Evolutionary conservation across 2,888 invertebrate genomes (phyloP).

Genomic region (Entomobrya proxima): DNA sequence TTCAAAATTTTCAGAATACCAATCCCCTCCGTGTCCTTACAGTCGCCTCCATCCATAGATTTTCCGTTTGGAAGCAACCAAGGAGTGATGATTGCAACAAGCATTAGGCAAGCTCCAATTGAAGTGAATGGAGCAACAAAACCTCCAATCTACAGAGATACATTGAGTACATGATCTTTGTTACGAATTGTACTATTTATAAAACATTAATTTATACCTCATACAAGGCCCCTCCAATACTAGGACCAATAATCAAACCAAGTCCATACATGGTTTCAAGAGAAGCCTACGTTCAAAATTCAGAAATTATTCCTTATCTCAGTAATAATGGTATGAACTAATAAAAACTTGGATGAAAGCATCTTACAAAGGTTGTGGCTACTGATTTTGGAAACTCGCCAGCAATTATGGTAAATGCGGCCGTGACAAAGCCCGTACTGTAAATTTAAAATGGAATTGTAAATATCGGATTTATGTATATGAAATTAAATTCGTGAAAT

Average conservation of each 20-base stretch:
- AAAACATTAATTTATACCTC: conserved; percentile 77
- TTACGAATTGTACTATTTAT: not conserved
- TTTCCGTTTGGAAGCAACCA: conserved; percentile 79
- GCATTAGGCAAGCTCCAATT: conserved; percentile 77
- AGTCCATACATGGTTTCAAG: conserved; percentile 79
- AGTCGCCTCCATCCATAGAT: conserved; percentile 75
- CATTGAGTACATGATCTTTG: not conserved
- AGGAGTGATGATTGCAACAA: conserved; percentile 76
- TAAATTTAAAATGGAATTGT: conserved; percentile 76
- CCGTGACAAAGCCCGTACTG: conserved; percentile 89
- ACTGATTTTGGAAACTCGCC: conserved; percentile 91
- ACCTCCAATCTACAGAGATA: conserved; percentile 81
- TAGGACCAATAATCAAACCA: conserved; percentile 78
- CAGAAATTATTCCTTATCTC: not conserved
- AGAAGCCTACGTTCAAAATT: conserved; percentile 73
- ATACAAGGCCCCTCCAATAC: conserved; percentile 89
- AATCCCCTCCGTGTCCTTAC: conserved; percentile 61
- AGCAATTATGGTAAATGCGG: conserved; percentile 91
- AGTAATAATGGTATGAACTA: not conserved
- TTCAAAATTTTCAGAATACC: conserved; percentile 79
- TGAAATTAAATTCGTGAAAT: not conserved
- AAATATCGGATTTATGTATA: not conserved
- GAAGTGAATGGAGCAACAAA: conserved; percentile 78
- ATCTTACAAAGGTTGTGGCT: conserved; percentile 90
- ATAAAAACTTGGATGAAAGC: no score